Base-by-base conservation (phyloP, 2,113 vertebrate genomes). In the Carassius gibelio region DNA sequence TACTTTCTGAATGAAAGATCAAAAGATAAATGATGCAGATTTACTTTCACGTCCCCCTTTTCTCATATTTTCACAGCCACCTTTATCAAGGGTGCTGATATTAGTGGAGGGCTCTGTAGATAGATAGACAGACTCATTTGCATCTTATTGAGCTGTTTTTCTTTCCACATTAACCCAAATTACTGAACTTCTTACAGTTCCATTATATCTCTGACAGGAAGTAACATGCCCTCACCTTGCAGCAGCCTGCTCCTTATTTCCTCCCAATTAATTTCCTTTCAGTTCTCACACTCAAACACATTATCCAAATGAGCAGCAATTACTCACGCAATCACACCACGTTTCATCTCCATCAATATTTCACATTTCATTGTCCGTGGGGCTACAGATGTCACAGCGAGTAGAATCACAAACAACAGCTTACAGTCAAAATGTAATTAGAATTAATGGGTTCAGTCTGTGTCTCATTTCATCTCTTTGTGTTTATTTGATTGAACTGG, bases 241-340 rank as follows among this genome's bases (percentile, higher is more conserved):
- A 13, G 5, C n/a, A 64, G 45, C 19, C n/a, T 62, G 79, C 68
- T 86, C 84, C 57, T 89, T 55, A 85, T 89, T 89, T 82, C 85
- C 68, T 38, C 38, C 48, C 85, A 81, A 81, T 89, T 88, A 64
- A 83, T 77, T 72, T 66, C 64, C 82, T 86, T 78, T 84, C 76
- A 76, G 83, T 72, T 62, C 74, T 75, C 86, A 89, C 77, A 42
- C 45, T 48, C 78, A 64, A 85, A 77, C 84, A 85, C 87, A 89
- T 91, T 92, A 90, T 82, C 88, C 86, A 89, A 92, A 92, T 89
- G 88, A 91, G 89, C 80, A 57, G 87, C 91, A 92, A 91, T 93
- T 92, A 93, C 86, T 81, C 83, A 79, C 4, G 76, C 89, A 89
- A 90, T 91, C 91, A 92, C 90, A 88, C 74, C 83, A 84, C 59